Percentiles rank a stretch among this genome's conserved stretches.
phyloP scores from a whole-genome alignment of 2,888 invertebrate species.

The Drosophila paracracens region DNA sequence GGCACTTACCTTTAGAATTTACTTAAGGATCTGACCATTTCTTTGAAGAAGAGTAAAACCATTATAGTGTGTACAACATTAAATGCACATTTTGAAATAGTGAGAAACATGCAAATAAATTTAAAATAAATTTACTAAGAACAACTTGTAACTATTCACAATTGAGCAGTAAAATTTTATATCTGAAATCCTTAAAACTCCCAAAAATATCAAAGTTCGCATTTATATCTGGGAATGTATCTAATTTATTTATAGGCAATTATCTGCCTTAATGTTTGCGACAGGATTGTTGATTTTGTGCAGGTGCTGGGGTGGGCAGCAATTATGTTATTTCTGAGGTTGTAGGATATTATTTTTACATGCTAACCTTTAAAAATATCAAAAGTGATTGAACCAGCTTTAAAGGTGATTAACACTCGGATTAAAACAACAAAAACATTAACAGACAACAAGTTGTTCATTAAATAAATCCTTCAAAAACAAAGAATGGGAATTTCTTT shows the following conservation, averaged over 20 bases:
- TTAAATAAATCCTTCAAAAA: background rate
- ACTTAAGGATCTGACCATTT: fast-evolving
- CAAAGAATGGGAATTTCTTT: background rate
- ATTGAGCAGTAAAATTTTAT: background rate
- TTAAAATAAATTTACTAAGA: background rate
- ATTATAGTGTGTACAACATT: too few relatives aligned
- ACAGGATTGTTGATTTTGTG: background rate
- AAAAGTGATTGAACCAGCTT: background rate
- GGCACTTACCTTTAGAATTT: background rate
- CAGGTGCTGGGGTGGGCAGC: background rate
- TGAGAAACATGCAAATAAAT: background rate
- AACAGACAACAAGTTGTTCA: background rate
- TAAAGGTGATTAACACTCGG: background rate
- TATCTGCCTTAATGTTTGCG: background rate
- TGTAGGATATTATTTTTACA: background rate
- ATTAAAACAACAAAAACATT: background rate
- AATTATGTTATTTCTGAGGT: background rate
- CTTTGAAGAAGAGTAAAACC: background rate
- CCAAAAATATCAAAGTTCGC: background rate
- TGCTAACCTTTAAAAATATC: background rate
- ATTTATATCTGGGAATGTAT: background rate
- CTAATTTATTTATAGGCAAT: background rate
- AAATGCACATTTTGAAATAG: background rate
- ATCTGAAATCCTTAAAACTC: fast-evolving
- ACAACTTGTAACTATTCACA: background rate